Base-by-base conservation (phyloP, 2,888 invertebrate genomes). In the Idaea dimidiata region DNA sequence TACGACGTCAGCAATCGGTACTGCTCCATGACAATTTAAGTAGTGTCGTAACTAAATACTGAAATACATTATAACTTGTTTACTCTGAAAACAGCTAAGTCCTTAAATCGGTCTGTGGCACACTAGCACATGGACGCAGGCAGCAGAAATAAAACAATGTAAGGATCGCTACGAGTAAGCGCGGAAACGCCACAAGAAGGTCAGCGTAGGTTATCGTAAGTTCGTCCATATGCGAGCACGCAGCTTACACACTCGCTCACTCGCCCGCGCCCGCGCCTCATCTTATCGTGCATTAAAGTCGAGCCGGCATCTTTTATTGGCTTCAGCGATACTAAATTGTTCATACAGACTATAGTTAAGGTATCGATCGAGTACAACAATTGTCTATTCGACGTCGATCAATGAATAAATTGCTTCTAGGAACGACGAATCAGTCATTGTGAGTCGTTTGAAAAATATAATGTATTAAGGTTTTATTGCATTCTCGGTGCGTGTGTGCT, bases 401-500 rank as follows among this genome's bases (percentile, higher is more conserved):
- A 66, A 68, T 68, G 66, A 67, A 69, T 68, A 68, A 24, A 71
- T 67, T 66, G 60, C 65, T 72, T 66, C 68, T 66, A 65, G 71
- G 69, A 79, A 82, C 77, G 78, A 79, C 80, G 78, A 83, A 86
- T 78, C 82, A 77, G 74, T 80, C 79, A 78, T 80, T 78, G 78
- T 79, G 77, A 68, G 73, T 73, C 72, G 72, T 73, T 76, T 76
- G 78, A 76, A 77, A 81, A 81, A 74, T 79, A 79, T 70, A 71
- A 71, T 68, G 68, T 82, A 80, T 78, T 70, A 73, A 72, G 76
- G 78, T 83, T 84, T 87, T 84, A 88, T 86, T 84, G 83, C 87
- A 86, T 88, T 85, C 86, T 73, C 76, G 77, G 80, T 88, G 86
- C 86, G 88, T 88, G 84, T 84, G 81, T 79, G 80, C 78, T 79